A percentile compares a stretch with the other conserved stretches of the same genome.
These are phyloP conservation scores for Plodia interpunctella DNA, from an alignment of 1,140 invertebrate genomes.

Conservation along the genomic window DNA sequence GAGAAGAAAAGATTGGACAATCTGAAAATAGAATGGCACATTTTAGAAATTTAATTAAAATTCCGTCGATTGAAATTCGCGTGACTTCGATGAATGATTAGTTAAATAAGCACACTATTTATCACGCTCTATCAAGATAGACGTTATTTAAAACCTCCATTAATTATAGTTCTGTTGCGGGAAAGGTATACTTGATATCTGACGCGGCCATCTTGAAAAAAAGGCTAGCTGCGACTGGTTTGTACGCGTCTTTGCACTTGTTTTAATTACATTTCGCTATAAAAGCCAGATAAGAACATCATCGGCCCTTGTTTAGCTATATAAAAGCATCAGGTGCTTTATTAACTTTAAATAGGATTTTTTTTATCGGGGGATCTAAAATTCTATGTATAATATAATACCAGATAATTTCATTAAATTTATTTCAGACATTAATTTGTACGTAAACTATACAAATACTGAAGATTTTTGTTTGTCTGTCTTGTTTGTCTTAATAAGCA, in stretches of 20 bases:
- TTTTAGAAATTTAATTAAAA: not conserved
- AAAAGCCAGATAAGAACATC: not conserved
- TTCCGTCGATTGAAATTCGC: not conserved
- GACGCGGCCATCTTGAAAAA: not conserved
- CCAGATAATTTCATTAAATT: too few relatives aligned
- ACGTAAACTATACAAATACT: too few relatives aligned
- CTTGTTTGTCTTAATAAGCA: too few relatives aligned
- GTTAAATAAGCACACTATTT: not conserved
- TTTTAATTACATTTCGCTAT: not conserved
- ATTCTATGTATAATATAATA: too few relatives aligned
- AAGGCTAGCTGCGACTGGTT: not conserved
- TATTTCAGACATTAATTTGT: too few relatives aligned
- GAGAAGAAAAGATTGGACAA: too few relatives aligned
- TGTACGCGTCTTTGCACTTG: not conserved
- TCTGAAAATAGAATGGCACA: too few relatives aligned
- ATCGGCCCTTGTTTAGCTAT: not conserved
- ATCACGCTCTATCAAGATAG: not conserved
- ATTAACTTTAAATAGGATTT: too few relatives aligned
- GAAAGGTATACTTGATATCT: not conserved
- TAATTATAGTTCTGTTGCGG: not conserved
- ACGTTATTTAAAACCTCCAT: not conserved
- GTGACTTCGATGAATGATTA: slow-evolving; percentile 2
- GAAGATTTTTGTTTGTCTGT: too few relatives aligned
- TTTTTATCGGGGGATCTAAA: too few relatives aligned
- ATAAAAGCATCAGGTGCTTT: not conserved